A percentile compares a stretch with the other conserved stretches of the same genome.
These are phyloP conservation scores for Vidua macroura DNA, from an alignment of 2,113 vertebrate genomes.

Conservation along the genomic window DNA sequence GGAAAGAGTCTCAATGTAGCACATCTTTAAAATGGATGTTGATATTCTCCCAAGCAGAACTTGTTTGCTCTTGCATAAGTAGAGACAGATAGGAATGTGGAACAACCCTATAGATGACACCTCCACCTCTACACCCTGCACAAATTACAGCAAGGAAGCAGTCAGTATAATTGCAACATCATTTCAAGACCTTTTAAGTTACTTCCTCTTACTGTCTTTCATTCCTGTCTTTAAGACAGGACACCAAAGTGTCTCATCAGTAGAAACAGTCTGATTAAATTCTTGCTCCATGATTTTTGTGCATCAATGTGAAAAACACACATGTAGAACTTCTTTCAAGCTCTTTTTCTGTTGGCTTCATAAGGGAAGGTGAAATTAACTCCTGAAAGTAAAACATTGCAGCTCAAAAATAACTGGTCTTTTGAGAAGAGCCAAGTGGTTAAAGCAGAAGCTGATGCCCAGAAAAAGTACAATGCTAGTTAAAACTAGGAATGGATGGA, in stretches of 20 bases:
- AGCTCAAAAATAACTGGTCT: neutral
- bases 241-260: neutral
- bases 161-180: neutral
- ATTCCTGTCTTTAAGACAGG: neutral
- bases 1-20: neutral
- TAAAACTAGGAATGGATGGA: neutral
- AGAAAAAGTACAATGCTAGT: neutral
- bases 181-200: neutral
- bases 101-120: neutral
- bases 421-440: neutral
- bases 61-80: neutral
- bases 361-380: neutral
- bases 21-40: neutral
- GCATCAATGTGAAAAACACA: neutral
- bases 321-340: neutral
- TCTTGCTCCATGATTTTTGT: neutral
- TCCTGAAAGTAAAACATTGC: neutral
- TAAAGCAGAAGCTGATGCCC: neutral
- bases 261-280: neutral
- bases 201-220: conserved; percentile 8
- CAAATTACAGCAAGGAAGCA: conserved; percentile 12
- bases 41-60: neutral
- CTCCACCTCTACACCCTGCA: conserved; percentile 28
- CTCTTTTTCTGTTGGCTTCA: neutral
- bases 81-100: conserved; percentile 3